Conservation (phyloP, 2,113 vertebrate genomes). For the Rhizomys pruinosus region DNA sequence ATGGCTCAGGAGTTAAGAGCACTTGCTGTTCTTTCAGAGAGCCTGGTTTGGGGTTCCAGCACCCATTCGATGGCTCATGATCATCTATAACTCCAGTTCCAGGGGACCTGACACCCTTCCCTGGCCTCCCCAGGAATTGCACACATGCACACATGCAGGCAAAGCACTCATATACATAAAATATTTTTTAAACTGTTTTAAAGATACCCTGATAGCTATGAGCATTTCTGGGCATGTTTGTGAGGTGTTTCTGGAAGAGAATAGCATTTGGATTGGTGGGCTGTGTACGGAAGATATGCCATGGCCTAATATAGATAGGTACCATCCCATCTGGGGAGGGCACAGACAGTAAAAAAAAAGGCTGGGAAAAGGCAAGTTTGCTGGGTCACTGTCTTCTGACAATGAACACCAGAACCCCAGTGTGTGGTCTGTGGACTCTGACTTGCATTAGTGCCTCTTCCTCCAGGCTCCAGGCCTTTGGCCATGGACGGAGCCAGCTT, state of each 20-base stretch:
- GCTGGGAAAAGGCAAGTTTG: background rate
- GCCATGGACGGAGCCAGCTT: rapidly evolving
- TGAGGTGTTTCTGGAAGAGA: background rate
- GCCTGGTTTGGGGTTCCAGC: too few relatives aligned
- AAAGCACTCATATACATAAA: too few relatives aligned
- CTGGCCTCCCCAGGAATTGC: too few relatives aligned
- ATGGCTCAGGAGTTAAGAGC: too few relatives aligned
- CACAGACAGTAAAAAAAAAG: background rate
- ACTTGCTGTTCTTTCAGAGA: too few relatives aligned
- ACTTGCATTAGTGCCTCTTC: background rate
- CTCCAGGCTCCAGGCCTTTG: background rate
- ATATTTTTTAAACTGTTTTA: too few relatives aligned
- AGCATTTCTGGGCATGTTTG: background rate
- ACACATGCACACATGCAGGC: too few relatives aligned
- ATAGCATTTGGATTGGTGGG: background rate
- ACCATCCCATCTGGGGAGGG: background rate
- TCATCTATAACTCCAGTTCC: too few relatives aligned
- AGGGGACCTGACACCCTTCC: too few relatives aligned
- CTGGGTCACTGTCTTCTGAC: background rate
- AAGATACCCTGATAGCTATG: background rate
- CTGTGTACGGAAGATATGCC: background rate
- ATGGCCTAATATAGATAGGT: background rate
- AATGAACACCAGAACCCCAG: background rate
- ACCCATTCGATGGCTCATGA: too few relatives aligned
- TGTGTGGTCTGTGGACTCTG: background rate